Percentiles rank a stretch among this genome's conserved stretches.
phyloP scores from a whole-genome alignment of 35 echinoderm and acorn worm species.

The Anneissia japonica region DNA sequence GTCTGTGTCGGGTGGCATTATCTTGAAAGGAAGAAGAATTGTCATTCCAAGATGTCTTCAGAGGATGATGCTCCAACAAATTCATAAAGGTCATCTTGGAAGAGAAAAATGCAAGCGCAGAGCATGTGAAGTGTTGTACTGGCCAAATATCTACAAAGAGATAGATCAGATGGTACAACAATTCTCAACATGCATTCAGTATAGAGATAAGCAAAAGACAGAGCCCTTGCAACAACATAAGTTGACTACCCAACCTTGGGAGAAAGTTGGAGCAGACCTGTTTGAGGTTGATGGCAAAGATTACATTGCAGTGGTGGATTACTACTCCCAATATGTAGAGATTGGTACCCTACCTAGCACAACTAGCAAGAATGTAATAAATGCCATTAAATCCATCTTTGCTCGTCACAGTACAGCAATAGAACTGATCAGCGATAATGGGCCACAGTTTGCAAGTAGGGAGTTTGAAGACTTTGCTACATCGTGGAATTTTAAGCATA shows the following conservation, averaged over 20 bases:
- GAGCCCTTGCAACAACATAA: constrained; percentile 21
- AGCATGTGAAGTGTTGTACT: constrained; percentile 12
- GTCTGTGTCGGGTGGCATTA: neutral
- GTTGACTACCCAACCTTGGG: neutral
- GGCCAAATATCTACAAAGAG: constrained; percentile 17
- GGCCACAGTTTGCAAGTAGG: neutral
- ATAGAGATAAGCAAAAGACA: neutral
- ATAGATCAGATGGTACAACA: neutral
- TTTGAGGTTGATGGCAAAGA: neutral
- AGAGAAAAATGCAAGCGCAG: constrained; percentile 35
- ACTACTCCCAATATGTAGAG: neutral
- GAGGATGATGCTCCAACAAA: neutral
- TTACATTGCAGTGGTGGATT: neutral
- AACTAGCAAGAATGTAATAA: constrained; percentile 11
- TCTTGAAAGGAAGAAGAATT: constrained; percentile 11
- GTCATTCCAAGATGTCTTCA: constrained; percentile 7
- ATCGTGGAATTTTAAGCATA: neutral
- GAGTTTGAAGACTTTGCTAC: neutral
- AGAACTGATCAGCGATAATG: constrained; percentile 1
- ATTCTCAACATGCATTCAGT: neutral
- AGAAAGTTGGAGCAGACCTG: neutral
- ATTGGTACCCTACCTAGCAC: neutral
- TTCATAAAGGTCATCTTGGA: constrained; percentile 25
- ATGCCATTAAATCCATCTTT: constrained; percentile 2
- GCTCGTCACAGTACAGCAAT: constrained; percentile 11